Evolutionary conservation across 1,140 invertebrate genomes (phyloP).

Genomic region (Cyphomyrmex costatus): DNA sequence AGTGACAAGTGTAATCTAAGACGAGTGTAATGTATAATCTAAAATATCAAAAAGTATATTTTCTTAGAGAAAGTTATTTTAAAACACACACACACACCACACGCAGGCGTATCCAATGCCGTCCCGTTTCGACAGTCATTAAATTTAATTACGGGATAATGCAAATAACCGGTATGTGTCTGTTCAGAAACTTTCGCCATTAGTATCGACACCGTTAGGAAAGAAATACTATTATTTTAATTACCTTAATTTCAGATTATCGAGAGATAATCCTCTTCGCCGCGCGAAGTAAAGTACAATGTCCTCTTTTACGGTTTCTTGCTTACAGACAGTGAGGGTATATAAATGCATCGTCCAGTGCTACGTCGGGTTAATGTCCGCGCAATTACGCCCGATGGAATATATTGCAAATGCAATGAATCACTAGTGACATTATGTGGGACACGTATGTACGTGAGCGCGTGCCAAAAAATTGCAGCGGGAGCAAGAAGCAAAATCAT

Average conservation of each 20-base stretch:
- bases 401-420: conserved; percentile 55
- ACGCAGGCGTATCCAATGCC: background rate
- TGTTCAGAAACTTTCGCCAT: conserved; percentile 25
- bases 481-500: conserved; percentile 49
- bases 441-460: conserved; percentile 28
- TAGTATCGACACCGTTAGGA: conserved; percentile 13
- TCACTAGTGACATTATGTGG: conserved; percentile 53
- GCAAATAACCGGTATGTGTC: conserved; percentile 18
- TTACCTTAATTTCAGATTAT: conserved; percentile 30
- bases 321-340: too few species aligned
- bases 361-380: conserved; percentile 32
- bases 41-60: background rate
- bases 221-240: background rate
- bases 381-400: conserved; percentile 55
- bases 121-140: conserved; percentile 14
- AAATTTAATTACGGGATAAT: conserved; percentile 64
- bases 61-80: conserved; percentile 47
- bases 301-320: background rate
- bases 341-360: background rate
- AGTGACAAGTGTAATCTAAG: background rate
- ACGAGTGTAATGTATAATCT: too few species aligned
- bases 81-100: too few species aligned
- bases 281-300: background rate
- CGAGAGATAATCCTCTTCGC: background rate
- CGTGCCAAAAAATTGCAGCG: conserved; percentile 45